Percentiles rank a stretch among this genome's conserved stretches.
Conservation (phyloP, 2,113 vertebrate genomes). For the Ammospiza nelsoni region DNA sequence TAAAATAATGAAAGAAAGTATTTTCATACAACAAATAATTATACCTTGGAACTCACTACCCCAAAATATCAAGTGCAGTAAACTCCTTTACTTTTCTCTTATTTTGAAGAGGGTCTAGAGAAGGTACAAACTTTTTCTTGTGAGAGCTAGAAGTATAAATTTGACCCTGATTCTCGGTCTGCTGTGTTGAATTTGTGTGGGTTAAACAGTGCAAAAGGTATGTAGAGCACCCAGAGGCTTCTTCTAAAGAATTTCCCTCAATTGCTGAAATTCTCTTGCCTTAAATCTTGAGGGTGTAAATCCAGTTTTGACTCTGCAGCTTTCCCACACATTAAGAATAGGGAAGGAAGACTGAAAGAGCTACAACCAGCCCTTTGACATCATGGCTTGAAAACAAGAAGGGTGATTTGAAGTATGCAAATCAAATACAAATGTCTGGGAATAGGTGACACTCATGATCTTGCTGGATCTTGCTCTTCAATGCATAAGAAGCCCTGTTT, state of each 20-base stretch:
- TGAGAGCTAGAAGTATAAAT: not conserved
- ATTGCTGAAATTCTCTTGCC: not conserved
- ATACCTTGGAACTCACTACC: not conserved
- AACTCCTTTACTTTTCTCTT: not conserved
- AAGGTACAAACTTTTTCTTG: not conserved
- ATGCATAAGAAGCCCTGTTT: not conserved
- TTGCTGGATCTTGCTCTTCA: not conserved
- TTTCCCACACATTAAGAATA: not conserved
- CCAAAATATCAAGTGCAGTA: not conserved
- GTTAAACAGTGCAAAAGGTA: not conserved
- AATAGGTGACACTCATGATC: not conserved
- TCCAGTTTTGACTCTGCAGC: not conserved
- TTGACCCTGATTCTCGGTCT: not conserved
- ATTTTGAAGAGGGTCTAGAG: not conserved
- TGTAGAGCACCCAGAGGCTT: not conserved
- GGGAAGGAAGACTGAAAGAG: not conserved
- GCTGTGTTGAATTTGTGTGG: not conserved
- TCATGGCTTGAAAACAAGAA: not conserved
- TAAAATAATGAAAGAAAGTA: not conserved
- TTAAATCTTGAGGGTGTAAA: not conserved
- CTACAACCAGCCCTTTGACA: not conserved
- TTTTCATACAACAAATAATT: not conserved
- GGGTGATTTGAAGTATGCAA: not conserved
- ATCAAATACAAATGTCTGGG: not conserved
- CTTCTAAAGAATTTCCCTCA: not conserved